Percentiles rank a stretch among this genome's conserved stretches.
Conservation (phyloP, 2,113 vertebrate species). For the Ivindomyrus marchei region DNA sequence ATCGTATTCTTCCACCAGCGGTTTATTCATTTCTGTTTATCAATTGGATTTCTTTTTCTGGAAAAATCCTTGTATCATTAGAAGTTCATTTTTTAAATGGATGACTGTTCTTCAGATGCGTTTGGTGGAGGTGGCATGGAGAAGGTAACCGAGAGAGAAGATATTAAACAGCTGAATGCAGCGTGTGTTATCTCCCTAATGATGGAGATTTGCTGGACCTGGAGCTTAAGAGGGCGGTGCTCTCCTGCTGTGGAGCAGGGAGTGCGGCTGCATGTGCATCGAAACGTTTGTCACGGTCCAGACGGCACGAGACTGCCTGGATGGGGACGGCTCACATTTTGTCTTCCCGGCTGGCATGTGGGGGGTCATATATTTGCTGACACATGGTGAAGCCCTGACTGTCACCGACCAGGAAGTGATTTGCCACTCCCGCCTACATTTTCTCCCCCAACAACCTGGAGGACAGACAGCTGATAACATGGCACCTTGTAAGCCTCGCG, state of each 20-base stretch:
- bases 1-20: background rate
- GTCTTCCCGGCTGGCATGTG: constrained; percentile 14
- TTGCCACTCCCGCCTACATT: background rate
- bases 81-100: background rate
- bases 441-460: background rate
- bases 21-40: background rate
- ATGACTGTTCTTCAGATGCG: background rate
- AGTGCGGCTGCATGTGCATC: background rate
- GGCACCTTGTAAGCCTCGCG: constrained; percentile 14
- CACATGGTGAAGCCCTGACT: constrained; percentile 26
- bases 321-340: constrained; percentile 24
- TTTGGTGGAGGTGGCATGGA: background rate
- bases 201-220: background rate
- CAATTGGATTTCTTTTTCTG: background rate
- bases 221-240: background rate
- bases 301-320: constrained; percentile 33
- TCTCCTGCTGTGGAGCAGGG: background rate
- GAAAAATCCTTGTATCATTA: background rate
- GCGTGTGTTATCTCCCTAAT: background rate
- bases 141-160: background rate
- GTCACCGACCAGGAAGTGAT: background rate
- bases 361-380: constrained; percentile 13
- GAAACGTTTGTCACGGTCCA: constrained; percentile 27
- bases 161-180: background rate
- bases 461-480: background rate